These are phyloP conservation scores for Coranthus polyacanthus DNA, from an alignment of 2,797 vertebrate species.

Conservation along the genomic window DNA sequence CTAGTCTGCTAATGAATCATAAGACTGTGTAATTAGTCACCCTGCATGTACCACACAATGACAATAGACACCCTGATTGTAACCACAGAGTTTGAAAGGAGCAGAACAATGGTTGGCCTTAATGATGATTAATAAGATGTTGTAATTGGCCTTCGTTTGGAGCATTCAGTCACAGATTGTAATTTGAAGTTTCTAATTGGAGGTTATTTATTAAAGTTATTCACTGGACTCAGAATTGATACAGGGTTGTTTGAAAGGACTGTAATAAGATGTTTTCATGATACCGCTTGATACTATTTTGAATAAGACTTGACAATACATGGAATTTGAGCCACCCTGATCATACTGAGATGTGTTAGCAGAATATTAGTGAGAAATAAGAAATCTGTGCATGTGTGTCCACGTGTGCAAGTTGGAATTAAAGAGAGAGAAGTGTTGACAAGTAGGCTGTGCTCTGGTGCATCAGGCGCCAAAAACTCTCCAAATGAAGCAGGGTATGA, in stretches of 20 bases:
- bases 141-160: constrained; percentile 81
- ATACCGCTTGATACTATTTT: constrained; percentile 54
- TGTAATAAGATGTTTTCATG: constrained; percentile 58
- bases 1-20: constrained; percentile 80
- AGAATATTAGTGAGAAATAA: constrained; percentile 77
- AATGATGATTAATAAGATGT: constrained; percentile 85
- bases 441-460: constrained; percentile 78
- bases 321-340: constrained; percentile 44
- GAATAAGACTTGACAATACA: constrained; percentile 50
- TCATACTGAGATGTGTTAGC: constrained; percentile 58
- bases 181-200: constrained; percentile 78
- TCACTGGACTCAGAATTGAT: constrained; percentile 53
- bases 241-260: constrained; percentile 42
- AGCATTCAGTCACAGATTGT: constrained; percentile 73
- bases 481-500: constrained; percentile 84
- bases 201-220: constrained; percentile 72
- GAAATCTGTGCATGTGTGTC: constrained; percentile 44
- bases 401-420: constrained; percentile 61
- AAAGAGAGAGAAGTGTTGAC: constrained; percentile 80
- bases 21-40: constrained; percentile 80
- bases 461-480: constrained; percentile 81
- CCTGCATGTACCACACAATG: constrained; percentile 73
- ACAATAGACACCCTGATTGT: constrained; percentile 85
- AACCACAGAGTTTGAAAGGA: constrained; percentile 79
- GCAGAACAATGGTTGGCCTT: constrained; percentile 82